phyloP scores from a whole-genome alignment of 2,797 vertebrate genomes.

The Lophotriccus pileatus region DNA sequence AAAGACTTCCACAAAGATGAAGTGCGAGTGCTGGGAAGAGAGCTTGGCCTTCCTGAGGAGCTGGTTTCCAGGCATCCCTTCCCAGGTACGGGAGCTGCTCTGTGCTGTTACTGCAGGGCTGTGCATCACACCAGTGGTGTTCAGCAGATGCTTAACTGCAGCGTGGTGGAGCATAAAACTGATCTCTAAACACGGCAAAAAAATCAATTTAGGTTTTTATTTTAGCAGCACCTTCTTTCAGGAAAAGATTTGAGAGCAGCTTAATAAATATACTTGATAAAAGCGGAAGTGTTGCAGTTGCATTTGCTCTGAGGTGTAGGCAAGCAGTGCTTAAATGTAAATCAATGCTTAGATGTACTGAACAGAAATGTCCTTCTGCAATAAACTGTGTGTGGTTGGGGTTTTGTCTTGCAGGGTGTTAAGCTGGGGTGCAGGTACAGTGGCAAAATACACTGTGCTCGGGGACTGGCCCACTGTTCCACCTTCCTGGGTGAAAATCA shows the following conservation, averaged over 20 bases:
- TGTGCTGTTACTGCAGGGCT: not conserved
- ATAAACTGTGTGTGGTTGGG: not conserved
- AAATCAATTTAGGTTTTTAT: not conserved
- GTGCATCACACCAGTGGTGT: not conserved
- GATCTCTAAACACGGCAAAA: not conserved
- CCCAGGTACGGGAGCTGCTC: slow-evolving; percentile 80
- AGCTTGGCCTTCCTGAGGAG: slow-evolving; percentile 95
- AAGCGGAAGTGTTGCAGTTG: not conserved
- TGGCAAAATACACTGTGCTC: not conserved
- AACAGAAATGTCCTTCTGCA: not conserved
- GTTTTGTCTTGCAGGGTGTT: not conserved
- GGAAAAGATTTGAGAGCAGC: not conserved
- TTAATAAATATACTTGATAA: not conserved
- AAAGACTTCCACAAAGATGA: slow-evolving; percentile 99
- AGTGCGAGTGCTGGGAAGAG: slow-evolving; percentile 91
- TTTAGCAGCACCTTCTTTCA: not conserved
- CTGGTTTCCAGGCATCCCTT: slow-evolving; percentile 95
- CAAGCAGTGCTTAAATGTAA: not conserved
- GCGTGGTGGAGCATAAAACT: not conserved
- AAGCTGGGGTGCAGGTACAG: rapidly evolving
- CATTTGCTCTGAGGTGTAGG: not conserved
- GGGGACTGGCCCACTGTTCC: not conserved
- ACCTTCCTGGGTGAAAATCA: not conserved
- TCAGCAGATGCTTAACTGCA: not conserved
- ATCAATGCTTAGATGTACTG: not conserved